Evolutionary conservation across 2,797 vertebrate species (phyloP), one percentile per base, ranked within the genome.

Genomic region (Tamandua tetradactyla): DNA sequence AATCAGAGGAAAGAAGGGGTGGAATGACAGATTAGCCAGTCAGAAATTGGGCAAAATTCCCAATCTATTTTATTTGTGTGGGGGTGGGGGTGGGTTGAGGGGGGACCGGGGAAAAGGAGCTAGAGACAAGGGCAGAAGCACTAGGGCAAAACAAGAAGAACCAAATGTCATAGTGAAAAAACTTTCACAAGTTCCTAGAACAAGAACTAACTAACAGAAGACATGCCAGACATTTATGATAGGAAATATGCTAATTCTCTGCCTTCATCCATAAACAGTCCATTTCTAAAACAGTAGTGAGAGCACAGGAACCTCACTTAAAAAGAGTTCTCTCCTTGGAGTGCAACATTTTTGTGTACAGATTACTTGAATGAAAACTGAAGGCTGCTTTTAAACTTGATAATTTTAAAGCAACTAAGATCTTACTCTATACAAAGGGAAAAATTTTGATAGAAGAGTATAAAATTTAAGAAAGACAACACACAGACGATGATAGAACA

Each of bases 401-500:
- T n/a, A 84, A 82, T 92, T 95, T 95, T 55, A 89, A 93, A 89
- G 68, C 30, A 61, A 87, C 22, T 49, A 72, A 93, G 40, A 87
- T 81, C 22, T 71, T 89, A 93, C 11, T 79, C 30, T 64, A 92
- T 44, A 22, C 80, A 88, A 95, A 78, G 10, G 52, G 64, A 61
- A 90, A 11, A 79, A 93, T 88, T 96, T 37, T 64, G 47, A 93
- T 49, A 93, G 90, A 79, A 85, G 18, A 87, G 32, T 66, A 89
- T 1, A 87, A 57, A 13, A 32, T 82, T 30, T 2, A 71, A 72
- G 62, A 78, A 92, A 91, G 88, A 94, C 61, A 94, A 96, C 64
- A 95, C 62, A 87, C 37, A 93, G 74, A 91, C 81, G 80, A 89
- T 89, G 75, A 91, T 66, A 91, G 87, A 96, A 93, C 57, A 74